Conservation (phyloP, 2,113 vertebrate species). For the Pyxicephalus adspersus region DNA sequence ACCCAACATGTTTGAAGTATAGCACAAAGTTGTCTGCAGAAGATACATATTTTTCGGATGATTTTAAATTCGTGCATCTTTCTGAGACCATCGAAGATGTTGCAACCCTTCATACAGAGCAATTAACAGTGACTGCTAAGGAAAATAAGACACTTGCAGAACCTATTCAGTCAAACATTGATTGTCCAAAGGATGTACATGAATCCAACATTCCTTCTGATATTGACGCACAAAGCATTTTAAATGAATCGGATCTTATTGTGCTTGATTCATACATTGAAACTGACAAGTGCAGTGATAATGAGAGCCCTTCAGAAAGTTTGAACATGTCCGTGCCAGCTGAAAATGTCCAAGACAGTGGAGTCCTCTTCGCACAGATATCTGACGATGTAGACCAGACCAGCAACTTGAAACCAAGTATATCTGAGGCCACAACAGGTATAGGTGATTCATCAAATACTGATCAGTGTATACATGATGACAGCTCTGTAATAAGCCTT, state of each 20-base stretch:
- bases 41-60: neutral
- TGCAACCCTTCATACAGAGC: neutral
- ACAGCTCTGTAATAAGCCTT: slow-evolving; percentile 89
- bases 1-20: neutral
- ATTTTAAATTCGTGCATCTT: neutral
- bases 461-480: slow-evolving; percentile 70
- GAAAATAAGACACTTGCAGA: neutral
- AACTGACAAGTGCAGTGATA: slow-evolving; percentile 47
- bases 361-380: neutral
- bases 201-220: slow-evolving; percentile 57
- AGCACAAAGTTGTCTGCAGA: neutral
- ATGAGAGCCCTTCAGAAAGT: slow-evolving; percentile 23
- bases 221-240: slow-evolving; percentile 55
- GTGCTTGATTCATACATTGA: slow-evolving; percentile 60
- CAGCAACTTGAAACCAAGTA: slow-evolving; percentile 64
- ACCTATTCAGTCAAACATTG: neutral
- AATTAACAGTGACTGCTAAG: neutral
- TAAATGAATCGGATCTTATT: slow-evolving; percentile 51
- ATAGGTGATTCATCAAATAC: slow-evolving; percentile 56
- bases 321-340: neutral
- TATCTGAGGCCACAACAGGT: slow-evolving; percentile 58
- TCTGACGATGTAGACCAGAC: slow-evolving; percentile 57
- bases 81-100: neutral
- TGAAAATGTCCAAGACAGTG: neutral
- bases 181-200: neutral